A percentile compares a stretch with the other conserved stretches of the same genome.
These are phyloP conservation scores for Brachypterus glaber DNA, from an alignment of 2,888 invertebrate genomes.

Conservation along the genomic window DNA sequence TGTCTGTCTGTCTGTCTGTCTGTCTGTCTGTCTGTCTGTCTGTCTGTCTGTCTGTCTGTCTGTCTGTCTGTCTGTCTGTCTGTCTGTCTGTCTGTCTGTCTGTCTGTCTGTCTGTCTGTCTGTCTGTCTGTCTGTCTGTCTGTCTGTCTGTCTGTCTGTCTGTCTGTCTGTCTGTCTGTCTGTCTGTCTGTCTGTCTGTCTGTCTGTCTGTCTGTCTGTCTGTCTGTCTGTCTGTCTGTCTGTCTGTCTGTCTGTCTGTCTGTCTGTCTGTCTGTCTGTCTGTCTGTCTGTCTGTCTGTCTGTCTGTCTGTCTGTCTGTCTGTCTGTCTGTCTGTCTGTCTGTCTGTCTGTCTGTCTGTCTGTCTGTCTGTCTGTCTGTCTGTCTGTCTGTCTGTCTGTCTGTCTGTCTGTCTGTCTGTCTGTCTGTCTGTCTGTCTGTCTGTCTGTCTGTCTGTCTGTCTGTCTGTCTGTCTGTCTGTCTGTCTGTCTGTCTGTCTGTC, in stretches of 20 bases:
- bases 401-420: conserved; percentile 2
- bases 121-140: conserved; percentile 6
- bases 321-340: conserved; percentile 2
- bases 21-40: conserved; percentile 6
- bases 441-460: conserved; percentile 2
- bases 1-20: conserved; percentile 6
- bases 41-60: conserved; percentile 6
- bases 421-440: conserved; percentile 2
- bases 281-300: conserved; percentile 4
- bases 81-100: conserved; percentile 6
- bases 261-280: conserved; percentile 6
- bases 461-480: conserved; percentile 2
- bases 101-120: conserved; percentile 6
- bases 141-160: conserved; percentile 6
- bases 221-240: conserved; percentile 6
- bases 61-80: conserved; percentile 6
- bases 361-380: conserved; percentile 2
- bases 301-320: conserved; percentile 2
- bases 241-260: conserved; percentile 6
- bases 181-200: conserved; percentile 6
- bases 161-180: conserved; percentile 6
- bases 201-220: conserved; percentile 6
- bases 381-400: conserved; percentile 2
- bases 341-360: conserved; percentile 2
- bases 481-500: conserved; percentile 2